Evolutionary conservation across 2,888 invertebrate genomes (phyloP).

Genomic region (Lycia hirtaria): DNA sequence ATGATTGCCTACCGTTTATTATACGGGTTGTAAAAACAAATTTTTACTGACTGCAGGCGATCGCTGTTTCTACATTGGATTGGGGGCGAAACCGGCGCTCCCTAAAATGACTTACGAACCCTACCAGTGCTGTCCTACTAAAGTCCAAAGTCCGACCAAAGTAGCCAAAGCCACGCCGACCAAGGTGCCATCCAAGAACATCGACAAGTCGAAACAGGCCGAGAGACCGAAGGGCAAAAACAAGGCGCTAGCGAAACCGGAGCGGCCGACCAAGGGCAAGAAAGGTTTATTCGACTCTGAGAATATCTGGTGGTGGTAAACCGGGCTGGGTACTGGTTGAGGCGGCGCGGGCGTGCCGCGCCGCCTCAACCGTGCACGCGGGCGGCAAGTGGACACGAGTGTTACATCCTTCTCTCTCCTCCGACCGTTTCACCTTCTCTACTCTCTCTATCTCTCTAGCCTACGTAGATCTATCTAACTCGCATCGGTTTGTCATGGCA

Average conservation of each 20-base stretch:
- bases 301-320: slow-evolving; percentile 93
- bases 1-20: slow-evolving; percentile 66
- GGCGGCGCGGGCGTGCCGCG: slow-evolving; percentile 32
- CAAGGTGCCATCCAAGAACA: slow-evolving; percentile 85
- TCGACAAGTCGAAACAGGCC: slow-evolving; percentile 69
- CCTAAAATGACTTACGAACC: slow-evolving; percentile 93
- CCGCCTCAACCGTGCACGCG: slow-evolving; percentile 66
- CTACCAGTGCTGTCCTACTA: slow-evolving; percentile 96
- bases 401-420: slow-evolving; percentile 67
- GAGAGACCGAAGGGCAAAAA: slow-evolving; percentile 79
- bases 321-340: slow-evolving; percentile 48
- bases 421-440: slow-evolving; percentile 60
- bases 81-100: slow-evolving; percentile 93
- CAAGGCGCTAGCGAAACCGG: slow-evolving; percentile 84
- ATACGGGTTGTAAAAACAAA: slow-evolving; percentile 88
- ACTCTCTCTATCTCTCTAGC: too few species aligned
- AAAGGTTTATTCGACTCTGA: slow-evolving; percentile 94
- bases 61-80: slow-evolving; percentile 98
- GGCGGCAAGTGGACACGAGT: slow-evolving; percentile 79
- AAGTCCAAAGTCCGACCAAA: slow-evolving; percentile 91
- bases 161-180: slow-evolving; percentile 90
- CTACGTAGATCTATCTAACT: slow-evolving; percentile 70
- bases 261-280: slow-evolving; percentile 87
- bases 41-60: slow-evolving; percentile 98
- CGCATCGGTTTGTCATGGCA: slow-evolving; percentile 66